phyloP scores from a whole-genome alignment of 2,113 vertebrate species.

The Rhizomys pruinosus region DNA sequence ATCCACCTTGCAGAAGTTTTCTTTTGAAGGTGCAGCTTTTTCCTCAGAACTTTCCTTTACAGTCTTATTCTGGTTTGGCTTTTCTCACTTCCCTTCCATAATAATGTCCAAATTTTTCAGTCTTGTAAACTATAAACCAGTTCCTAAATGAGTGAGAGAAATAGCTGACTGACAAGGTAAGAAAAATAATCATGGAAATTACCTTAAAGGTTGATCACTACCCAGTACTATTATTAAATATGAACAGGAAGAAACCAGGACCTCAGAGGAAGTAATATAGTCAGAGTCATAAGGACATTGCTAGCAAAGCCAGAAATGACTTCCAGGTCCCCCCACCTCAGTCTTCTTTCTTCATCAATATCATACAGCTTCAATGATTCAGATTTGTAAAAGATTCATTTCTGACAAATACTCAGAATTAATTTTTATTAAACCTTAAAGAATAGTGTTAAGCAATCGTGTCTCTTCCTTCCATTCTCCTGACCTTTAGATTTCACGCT shows the following conservation, averaged over 20 bases:
- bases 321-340: neutral
- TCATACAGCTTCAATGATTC: neutral
- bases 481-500: slow-evolving; percentile 74
- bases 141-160: neutral
- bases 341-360: neutral
- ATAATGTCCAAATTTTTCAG: neutral
- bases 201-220: neutral
- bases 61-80: neutral
- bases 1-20: too few relatives aligned
- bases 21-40: too few relatives aligned
- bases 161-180: neutral
- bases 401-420: neutral
- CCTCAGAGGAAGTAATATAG: neutral
- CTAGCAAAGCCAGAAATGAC: slow-evolving; percentile 4
- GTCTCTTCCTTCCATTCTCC: neutral
- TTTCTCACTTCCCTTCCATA: neutral
- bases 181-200: neutral
- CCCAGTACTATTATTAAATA: neutral
- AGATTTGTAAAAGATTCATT: slow-evolving; percentile 28
- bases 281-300: neutral
- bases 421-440: slow-evolving; percentile 49
- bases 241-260: neutral
- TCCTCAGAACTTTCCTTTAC: too few relatives aligned
- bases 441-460: slow-evolving; percentile 33
- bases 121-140: neutral